Percentiles rank a stretch among this genome's conserved stretches.
These are phyloP conservation scores for Hyla sarda DNA, from an alignment of 2,113 vertebrate species.

Conservation along the genomic window DNA sequence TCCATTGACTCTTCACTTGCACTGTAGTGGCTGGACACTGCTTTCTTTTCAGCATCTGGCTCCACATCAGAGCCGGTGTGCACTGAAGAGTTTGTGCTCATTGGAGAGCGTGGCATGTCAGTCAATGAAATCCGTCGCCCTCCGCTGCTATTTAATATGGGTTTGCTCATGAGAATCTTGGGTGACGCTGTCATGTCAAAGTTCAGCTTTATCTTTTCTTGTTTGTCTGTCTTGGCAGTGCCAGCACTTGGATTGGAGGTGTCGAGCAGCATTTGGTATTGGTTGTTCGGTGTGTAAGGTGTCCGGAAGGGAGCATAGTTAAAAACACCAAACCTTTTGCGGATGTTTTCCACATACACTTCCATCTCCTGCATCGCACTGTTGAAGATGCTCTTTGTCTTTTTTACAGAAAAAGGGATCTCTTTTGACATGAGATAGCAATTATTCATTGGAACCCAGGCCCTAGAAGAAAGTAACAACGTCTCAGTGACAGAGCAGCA, in stretches of 20 bases:
- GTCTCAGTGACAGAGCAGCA: not conserved
- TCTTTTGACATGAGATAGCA: slow-evolving; percentile 99
- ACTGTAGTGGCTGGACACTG: slow-evolving; percentile 88
- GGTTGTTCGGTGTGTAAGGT: slow-evolving; percentile 94
- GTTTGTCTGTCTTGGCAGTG: slow-evolving; percentile 89
- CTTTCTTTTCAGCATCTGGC: slow-evolving; percentile 91
- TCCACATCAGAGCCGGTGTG: slow-evolving; percentile 97
- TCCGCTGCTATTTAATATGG: slow-evolving; percentile 80
- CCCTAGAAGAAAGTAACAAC: slow-evolving; percentile 73
- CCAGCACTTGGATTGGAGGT: slow-evolving; percentile 89
- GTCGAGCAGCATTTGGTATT: slow-evolving; percentile 95
- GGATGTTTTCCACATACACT: slow-evolving; percentile 96
- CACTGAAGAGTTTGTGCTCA: slow-evolving; percentile 96
- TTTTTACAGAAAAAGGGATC: slow-evolving; percentile 99
- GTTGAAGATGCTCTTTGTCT: slow-evolving; percentile 99
- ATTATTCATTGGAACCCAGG: slow-evolving; percentile 99
- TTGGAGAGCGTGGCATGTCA: slow-evolving; percentile 94
- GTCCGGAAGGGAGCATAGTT: slow-evolving; percentile 97
- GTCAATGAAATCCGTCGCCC: slow-evolving; percentile 89
- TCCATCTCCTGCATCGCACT: slow-evolving; percentile 99
- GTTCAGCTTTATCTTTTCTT: slow-evolving; percentile 93
- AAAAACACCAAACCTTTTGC: slow-evolving; percentile 94
- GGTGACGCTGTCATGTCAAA: slow-evolving; percentile 96
- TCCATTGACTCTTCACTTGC: slow-evolving; percentile 98
- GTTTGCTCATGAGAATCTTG: slow-evolving; percentile 92